Percentiles rank a stretch among this genome's conserved stretches.
Evolutionary conservation across 2,888 invertebrate genomes (phyloP).

Genomic region (Lithophane semibrunnea): DNA sequence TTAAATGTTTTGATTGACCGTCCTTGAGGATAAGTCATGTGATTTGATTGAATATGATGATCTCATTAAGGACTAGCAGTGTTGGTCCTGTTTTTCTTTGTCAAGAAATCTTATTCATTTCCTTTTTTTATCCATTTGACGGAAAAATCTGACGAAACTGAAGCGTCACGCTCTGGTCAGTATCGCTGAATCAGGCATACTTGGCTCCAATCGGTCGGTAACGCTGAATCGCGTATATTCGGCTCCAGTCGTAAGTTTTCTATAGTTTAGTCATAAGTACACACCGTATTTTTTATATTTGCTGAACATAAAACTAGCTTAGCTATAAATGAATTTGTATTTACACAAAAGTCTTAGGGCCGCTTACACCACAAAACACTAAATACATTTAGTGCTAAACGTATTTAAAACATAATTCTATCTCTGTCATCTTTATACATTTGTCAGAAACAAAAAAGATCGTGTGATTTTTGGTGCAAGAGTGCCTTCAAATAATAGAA

Average conservation of each 20-base stretch:
- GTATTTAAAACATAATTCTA: neutral
- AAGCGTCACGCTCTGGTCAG: too few species aligned
- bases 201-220: too few species aligned
- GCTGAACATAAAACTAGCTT: too few species aligned
- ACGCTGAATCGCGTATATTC: too few species aligned
- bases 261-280: too few species aligned
- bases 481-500: neutral
- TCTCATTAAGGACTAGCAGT: constrained; percentile 15
- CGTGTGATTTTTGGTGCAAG: neutral
- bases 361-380: too few species aligned
- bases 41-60: constrained; percentile 27
- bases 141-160: neutral
- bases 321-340: too few species aligned
- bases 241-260: too few species aligned
- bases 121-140: neutral
- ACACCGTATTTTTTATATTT: too few species aligned
- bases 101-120: neutral
- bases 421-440: neutral
- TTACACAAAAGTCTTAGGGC: too few species aligned
- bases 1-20: constrained; percentile 34
- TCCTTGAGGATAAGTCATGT: constrained; percentile 34
- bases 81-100: neutral
- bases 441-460: neutral
- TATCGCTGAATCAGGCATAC: too few species aligned
- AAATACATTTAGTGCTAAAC: too few species aligned